Base-by-base conservation (phyloP, 2,888 invertebrate species). In the Polietes domitor region DNA sequence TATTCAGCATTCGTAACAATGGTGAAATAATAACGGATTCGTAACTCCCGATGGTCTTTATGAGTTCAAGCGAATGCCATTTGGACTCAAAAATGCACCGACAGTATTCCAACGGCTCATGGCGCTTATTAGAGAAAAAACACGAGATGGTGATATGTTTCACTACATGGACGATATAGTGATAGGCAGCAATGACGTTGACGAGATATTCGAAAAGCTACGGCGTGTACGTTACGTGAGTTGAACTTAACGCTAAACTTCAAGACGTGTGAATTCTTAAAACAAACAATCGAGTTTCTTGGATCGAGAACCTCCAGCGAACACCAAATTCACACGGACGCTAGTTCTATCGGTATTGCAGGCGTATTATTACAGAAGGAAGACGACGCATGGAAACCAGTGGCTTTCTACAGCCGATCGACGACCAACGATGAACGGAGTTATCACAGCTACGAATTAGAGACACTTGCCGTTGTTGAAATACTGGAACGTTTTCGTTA, bases 371-470 rank as follows among this genome's bases (percentile, higher is more conserved):
- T n/a, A n/a, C n/a, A n/a, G n/a, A n/a, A n/a, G n/a, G n/a, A n/a
- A n/a, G n/a, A n/a, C n/a, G n/a, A n/a, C n/a, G n/a, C n/a, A n/a
- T n/a, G n/a, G n/a, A n/a, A n/a, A n/a, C n/a, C n/a, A n/a, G n/a
- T n/a, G n/a, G n/a, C n/a, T n/a, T n/a, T n/a, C n/a, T n/a, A n/a
- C n/a, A n/a, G n/a, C n/a, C n/a, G 77, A 32, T 74, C 78, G 3
- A 80, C 80, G 7, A 74, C 17, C 15, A 26, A 50, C 3, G 21
- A 63, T 19, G 81, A 82, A 72, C 77, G 83, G 28, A 75, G 87
- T 1, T 90, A 88, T 74, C 88, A 89, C 58, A 90, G 91, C 58
- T 86, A n/a, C 85, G 84, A n/a, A n/a, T n/a, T n/a, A n/a, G n/a
- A n/a, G n/a, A n/a, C n/a, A n/a, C n/a, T n/a, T n/a, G n/a, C n/a